Evolutionary conservation across 2,888 invertebrate species (phyloP), one percentile per base, ranked within the genome.

Genomic region (Pollenia angustigena): DNA sequence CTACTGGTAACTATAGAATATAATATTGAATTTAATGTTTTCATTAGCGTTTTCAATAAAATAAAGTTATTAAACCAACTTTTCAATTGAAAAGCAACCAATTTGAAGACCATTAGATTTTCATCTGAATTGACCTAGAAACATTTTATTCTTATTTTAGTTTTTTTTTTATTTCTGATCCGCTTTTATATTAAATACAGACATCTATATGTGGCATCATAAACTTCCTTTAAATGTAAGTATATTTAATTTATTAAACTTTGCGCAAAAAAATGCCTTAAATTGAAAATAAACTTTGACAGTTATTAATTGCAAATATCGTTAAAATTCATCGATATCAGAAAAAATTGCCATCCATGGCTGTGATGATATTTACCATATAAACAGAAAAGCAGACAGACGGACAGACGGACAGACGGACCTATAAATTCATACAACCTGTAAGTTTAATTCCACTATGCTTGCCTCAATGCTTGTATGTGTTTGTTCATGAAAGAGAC

Each of bases 301-400:
- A 92, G 92, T 91, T 92, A 92, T 92, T 92, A 92, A 92, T 92
- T 92, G 92, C 91, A 91, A 92, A 92, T 92, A 92, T 92, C 92
- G 91, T 91, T 91, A 91, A 91, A 87, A 91, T 91, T 92, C 91
- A 92, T 92, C 92, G 91, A 87, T 83, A 84, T 60, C 23, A 58
- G 14, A 54, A 66, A 80, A 84, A 69, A 82, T 81, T 83, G 76
- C 80, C 44, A 81, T 78, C 80, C 44, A 81, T 78, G 64, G 52
- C 60, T 80, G 10, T 80, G 69, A 68, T 75, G 84, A 69, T 69
- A 68, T 60, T 84, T 23, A 44, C 11, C 58, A 60, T 52, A 62
- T 48, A 76, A 71, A 83, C 62, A 46, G 52, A 52, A 8, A 40
- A 46, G 40, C 52, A 18, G 54, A 52, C 52, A 23, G 40, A 72